A percentile compares a stretch with the other conserved stretches of the same genome.
phyloP scores from a whole-genome alignment of 2,113 vertebrate species.

The Heteronetta atricapilla region DNA sequence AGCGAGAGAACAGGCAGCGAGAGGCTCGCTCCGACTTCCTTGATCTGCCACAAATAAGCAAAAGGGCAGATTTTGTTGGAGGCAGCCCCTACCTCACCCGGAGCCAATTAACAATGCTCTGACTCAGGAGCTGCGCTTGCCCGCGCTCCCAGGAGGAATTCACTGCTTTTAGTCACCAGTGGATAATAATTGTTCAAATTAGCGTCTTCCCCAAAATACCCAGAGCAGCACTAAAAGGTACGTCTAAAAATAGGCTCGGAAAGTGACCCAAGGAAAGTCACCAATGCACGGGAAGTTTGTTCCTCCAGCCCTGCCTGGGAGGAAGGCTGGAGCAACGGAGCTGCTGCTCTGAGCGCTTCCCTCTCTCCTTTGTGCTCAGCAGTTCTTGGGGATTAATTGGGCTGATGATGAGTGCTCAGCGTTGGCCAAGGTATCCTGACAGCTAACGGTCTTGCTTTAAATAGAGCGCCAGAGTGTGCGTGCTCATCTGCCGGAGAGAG shows the following conservation, averaged over 20 bases:
- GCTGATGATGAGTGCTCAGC: not conserved
- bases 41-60: not conserved
- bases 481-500: not conserved
- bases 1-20: not conserved
- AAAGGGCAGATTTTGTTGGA: not conserved
- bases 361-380: not conserved
- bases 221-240: not conserved
- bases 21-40: not conserved
- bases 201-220: constrained; percentile 4
- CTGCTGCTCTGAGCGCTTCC: not conserved
- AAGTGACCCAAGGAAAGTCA: not conserved
- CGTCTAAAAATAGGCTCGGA: not conserved
- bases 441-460: not conserved
- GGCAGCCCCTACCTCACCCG: not conserved
- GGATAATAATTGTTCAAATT: not conserved
- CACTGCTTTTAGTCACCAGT: not conserved
- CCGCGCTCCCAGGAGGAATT: not conserved
- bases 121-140: not conserved
- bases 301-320: not conserved
- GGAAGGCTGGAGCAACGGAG: not conserved
- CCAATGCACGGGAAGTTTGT: not conserved
- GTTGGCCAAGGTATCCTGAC: constrained; percentile 27
- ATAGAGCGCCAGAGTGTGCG: not conserved
- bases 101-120: not conserved
- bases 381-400: not conserved